phyloP scores from a whole-genome alignment of 2,888 invertebrate genomes.

The Eilema griseolum region DNA sequence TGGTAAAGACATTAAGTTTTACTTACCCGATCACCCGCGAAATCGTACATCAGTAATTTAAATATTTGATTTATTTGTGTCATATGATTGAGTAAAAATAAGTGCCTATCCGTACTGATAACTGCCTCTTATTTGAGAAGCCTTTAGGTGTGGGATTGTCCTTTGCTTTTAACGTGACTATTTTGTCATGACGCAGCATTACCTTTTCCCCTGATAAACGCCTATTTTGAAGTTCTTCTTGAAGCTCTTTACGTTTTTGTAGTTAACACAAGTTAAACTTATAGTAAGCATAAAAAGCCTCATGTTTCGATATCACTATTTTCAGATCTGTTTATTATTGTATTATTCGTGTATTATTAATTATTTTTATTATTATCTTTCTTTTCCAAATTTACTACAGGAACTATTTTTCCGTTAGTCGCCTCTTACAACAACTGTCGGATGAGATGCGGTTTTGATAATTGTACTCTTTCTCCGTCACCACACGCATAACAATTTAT shows the following conservation, averaged over 20 bases:
- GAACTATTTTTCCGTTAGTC: too few species aligned
- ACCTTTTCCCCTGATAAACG: too few species aligned
- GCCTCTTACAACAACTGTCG: too few species aligned
- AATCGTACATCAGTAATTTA: constrained; percentile 77
- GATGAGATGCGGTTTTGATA: too few species aligned
- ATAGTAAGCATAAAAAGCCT: background rate
- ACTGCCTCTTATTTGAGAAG: too few species aligned
- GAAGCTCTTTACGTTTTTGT: too few species aligned
- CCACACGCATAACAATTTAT: too few species aligned
- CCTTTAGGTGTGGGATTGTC: too few species aligned
- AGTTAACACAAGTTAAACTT: background rate
- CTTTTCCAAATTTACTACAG: constrained; percentile 58
- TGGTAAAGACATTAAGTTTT: constrained; percentile 31
- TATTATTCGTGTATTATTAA: background rate
- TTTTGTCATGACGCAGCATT: too few species aligned
- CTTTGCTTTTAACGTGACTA: too few species aligned
- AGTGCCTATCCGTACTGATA: constrained; percentile 75
- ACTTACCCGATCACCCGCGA: constrained; percentile 78
- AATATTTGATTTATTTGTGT: constrained; percentile 73
- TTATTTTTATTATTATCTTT: background rate
- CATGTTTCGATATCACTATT: background rate
- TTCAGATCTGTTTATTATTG: background rate
- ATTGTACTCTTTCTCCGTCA: too few species aligned
- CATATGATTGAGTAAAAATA: constrained; percentile 67
- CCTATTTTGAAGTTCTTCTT: too few species aligned